Evolutionary conservation across 2,113 vertebrate genomes (phyloP).

Genomic region (Chelonoidis abingdonii): DNA sequence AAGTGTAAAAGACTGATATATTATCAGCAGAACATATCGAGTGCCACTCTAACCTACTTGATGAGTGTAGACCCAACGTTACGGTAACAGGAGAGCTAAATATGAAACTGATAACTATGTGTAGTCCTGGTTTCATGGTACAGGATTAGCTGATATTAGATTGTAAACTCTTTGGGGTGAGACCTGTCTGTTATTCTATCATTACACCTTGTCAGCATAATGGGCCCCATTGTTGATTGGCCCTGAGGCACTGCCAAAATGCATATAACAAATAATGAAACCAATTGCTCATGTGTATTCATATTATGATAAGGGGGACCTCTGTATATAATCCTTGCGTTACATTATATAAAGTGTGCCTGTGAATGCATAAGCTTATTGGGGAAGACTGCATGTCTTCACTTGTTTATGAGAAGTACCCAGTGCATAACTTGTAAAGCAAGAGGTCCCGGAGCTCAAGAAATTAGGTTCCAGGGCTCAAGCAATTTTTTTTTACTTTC

Average conservation of each 20-base stretch:
- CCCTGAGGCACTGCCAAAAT: neutral
- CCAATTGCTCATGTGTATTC: neutral
- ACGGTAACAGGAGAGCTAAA: neutral
- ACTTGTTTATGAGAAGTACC: neutral
- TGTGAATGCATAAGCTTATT: neutral
- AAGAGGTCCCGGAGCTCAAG: too few species aligned
- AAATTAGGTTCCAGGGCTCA: too few species aligned
- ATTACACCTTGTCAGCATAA: neutral
- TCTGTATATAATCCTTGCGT: neutral
- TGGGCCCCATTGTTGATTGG: neutral
- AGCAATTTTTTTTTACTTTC: too few species aligned
- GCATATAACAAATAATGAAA: neutral
- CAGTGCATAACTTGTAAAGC: too few species aligned
- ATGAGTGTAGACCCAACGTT: fast-evolving
- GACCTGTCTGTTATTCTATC: neutral
- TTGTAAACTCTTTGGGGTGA: neutral
- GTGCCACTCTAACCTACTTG: neutral
- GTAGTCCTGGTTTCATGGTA: neutral
- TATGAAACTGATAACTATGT: neutral
- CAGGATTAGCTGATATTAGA: neutral
- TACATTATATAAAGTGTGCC: neutral
- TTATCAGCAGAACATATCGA: fast-evolving
- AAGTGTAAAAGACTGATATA: neutral
- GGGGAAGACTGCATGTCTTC: neutral
- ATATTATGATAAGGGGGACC: neutral